A percentile compares a stretch with the other conserved stretches of the same genome.
Conservation (phyloP, 2,888 invertebrate genomes). For the Lamellibrachia satsuma region DNA sequence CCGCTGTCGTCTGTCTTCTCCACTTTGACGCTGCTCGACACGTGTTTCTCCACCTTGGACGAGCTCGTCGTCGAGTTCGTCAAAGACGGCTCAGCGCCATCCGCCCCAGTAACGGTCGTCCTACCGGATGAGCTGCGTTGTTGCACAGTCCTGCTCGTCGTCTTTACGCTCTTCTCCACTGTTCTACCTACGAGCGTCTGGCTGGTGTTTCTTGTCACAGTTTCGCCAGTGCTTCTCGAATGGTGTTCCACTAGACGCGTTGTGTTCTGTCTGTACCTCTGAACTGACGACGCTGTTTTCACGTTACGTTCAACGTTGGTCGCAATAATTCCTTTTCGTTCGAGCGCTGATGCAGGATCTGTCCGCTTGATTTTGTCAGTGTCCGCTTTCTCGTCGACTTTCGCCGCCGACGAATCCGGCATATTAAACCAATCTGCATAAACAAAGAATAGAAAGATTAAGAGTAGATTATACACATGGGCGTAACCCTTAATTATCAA, state of each 20-base stretch:
- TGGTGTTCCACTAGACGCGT: neutral
- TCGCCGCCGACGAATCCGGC: conserved; percentile 3
- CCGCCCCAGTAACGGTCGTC: neutral
- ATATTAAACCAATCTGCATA: neutral
- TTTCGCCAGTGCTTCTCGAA: neutral
- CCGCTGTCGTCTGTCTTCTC: neutral
- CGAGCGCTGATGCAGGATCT: neutral
- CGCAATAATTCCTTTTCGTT: neutral
- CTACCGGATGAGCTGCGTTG: neutral
- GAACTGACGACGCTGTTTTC: conserved; percentile 1
- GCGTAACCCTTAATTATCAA: no score
- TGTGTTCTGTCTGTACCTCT: neutral
- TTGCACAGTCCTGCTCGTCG: neutral
- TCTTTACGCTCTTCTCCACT: neutral
- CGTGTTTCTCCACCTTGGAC: conserved; percentile 2
- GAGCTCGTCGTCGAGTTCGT: neutral
- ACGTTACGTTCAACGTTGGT: neutral
- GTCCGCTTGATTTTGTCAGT: neutral
- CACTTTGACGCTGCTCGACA: neutral
- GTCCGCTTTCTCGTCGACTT: conserved; percentile 7
- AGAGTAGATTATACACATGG: neutral
- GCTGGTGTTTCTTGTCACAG: neutral
- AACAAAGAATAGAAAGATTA: neutral
- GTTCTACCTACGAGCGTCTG: neutral
- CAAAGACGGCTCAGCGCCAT: neutral